Conservation (phyloP, 2,113 vertebrate species). For the Drymodes brunneopygia region DNA sequence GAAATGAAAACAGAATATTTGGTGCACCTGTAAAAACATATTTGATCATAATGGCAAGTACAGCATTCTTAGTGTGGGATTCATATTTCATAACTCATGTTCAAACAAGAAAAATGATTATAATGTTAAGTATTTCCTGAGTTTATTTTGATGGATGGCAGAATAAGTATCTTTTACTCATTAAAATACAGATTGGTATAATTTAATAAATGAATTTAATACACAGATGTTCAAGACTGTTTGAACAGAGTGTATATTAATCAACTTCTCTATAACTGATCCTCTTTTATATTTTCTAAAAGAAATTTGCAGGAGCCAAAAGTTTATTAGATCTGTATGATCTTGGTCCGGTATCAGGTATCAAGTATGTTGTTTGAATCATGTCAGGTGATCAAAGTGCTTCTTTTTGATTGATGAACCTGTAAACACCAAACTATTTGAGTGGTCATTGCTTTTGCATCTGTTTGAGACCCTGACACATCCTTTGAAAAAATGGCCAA, state of each 20-base stretch:
- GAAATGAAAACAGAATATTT: conserved; percentile 84
- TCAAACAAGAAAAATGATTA: conserved; percentile 86
- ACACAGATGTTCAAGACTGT: conserved; percentile 83
- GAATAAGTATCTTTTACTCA: conserved; percentile 85
- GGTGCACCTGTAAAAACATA: conserved; percentile 90
- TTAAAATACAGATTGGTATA: conserved; percentile 88
- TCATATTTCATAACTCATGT: conserved; percentile 82
- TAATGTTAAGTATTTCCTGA: conserved; percentile 90
- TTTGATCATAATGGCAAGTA: conserved; percentile 84
- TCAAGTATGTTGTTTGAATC: conserved; percentile 61
- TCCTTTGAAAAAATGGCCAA: conserved; percentile 57
- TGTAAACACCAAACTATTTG: conserved; percentile 67
- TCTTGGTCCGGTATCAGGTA: conserved; percentile 65
- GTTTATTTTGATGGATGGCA: conserved; percentile 88
- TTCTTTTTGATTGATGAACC: conserved; percentile 73
- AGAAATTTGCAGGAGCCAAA: conserved; percentile 78
- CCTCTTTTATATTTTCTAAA: conserved; percentile 77
- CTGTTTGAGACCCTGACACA: conserved; percentile 21
- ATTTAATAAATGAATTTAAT: conserved; percentile 88
- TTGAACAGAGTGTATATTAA: conserved; percentile 80
- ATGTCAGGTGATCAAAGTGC: conserved; percentile 65
- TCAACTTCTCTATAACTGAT: conserved; percentile 81
- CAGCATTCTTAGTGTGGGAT: conserved; percentile 79
- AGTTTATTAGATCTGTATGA: conserved; percentile 84
- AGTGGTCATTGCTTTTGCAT: conserved; percentile 47